A percentile compares a stretch with the other conserved stretches of the same genome.
Conservation (phyloP, 2,888 invertebrate species). For the Drosophila atripex region DNA sequence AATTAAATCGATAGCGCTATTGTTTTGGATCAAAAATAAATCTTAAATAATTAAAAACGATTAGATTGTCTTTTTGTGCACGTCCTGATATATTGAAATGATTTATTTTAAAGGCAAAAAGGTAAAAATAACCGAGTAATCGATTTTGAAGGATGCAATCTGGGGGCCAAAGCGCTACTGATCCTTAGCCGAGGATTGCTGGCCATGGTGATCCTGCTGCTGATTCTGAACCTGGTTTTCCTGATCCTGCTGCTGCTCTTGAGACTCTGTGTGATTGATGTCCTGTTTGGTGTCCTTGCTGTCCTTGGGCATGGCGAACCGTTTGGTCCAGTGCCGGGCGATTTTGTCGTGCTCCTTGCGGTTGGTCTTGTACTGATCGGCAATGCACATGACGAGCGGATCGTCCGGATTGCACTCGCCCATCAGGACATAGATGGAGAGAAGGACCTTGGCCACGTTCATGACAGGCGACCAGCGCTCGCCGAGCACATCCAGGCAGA, state of each 20-base stretch:
- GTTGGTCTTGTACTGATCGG: conserved; percentile 64
- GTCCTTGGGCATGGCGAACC: conserved; percentile 56
- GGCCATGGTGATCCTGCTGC: neutral
- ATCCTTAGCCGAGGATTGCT: neutral
- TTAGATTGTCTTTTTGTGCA: neutral
- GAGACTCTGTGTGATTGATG: neutral
- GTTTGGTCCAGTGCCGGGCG: conserved; percentile 62
- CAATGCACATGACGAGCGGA: conserved; percentile 63
- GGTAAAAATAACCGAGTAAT: neutral
- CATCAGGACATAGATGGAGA: conserved; percentile 64
- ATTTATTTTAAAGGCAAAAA: neutral
- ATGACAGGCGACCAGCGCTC: conserved; percentile 74
- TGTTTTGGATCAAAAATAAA: no score
- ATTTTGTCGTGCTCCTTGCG: conserved; percentile 68
- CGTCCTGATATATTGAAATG: neutral
- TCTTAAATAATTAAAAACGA: neutral
- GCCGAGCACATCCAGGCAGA: conserved; percentile 64
- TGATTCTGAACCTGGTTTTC: neutral
- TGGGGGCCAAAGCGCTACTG: neutral
- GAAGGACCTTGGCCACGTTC: conserved; percentile 59
- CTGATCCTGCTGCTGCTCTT: neutral
- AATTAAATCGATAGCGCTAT: no score
- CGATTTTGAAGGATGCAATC: neutral
- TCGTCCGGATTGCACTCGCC: conserved; percentile 69
- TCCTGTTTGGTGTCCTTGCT: neutral